Evolutionary conservation across 2,797 vertebrate genomes (phyloP).

Genomic region (Dermochelys coriacea): DNA sequence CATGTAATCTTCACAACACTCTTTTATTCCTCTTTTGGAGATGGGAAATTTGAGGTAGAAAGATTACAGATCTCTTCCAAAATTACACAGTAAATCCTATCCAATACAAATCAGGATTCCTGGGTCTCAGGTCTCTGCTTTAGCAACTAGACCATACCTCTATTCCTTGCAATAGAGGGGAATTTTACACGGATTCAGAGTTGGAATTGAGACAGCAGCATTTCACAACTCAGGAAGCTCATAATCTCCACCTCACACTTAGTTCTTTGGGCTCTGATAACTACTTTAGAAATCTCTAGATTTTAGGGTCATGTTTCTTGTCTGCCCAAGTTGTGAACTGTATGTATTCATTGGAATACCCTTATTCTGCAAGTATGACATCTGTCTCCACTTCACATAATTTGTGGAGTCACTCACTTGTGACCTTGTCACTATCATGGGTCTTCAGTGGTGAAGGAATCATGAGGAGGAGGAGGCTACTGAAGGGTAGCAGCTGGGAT

Average conservation of each 20-base stretch:
- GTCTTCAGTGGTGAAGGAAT: neutral
- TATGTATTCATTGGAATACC: neutral
- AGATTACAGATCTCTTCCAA: neutral
- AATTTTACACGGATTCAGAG: neutral
- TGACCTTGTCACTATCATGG: neutral
- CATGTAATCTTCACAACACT: neutral
- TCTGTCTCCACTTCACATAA: neutral
- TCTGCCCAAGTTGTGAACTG: neutral
- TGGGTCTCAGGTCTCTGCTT: neutral
- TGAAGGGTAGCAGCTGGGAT: neutral
- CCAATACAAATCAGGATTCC: neutral
- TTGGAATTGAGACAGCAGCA: accelerated
- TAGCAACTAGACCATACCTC: neutral
- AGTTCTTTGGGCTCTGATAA: neutral
- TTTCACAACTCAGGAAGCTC: neutral
- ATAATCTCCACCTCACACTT: neutral
- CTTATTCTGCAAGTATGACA: accelerated
- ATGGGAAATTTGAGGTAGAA: neutral
- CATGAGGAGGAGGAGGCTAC: neutral
- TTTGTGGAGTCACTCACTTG: neutral
- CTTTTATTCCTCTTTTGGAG: neutral
- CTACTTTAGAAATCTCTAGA: neutral
- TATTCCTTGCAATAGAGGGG: neutral
- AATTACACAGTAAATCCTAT: neutral
- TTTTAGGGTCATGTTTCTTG: neutral